Percentiles rank a stretch among this genome's conserved stretches.
These are phyloP conservation scores for Epinephelus fuscoguttatus DNA, from an alignment of 2,113 vertebrate genomes.

Conservation along the genomic window DNA sequence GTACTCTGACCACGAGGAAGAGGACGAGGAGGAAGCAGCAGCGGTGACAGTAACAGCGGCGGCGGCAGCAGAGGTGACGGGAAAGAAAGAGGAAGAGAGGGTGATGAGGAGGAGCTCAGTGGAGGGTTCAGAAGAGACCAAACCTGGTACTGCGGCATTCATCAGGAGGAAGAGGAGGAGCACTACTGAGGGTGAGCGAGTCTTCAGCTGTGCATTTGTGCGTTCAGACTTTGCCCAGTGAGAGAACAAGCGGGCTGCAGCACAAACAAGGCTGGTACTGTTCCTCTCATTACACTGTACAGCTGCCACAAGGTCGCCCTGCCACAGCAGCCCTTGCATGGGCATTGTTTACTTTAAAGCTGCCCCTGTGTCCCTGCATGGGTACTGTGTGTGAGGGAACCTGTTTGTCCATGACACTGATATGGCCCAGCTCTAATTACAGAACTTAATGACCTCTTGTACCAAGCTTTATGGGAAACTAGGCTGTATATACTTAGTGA, in stretches of 20 bases:
- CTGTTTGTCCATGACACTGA: constrained; percentile 71
- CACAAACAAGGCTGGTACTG: constrained; percentile 54
- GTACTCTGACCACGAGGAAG: constrained; percentile 94
- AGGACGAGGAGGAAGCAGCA: constrained; percentile 89
- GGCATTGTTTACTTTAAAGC: constrained; percentile 67
- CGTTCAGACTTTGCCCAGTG: constrained; percentile 15
- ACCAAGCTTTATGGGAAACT: constrained; percentile 36
- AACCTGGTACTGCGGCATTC: constrained; percentile 55
- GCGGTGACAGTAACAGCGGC: constrained; percentile 78
- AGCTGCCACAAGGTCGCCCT: constrained; percentile 59
- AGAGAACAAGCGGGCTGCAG: constrained; percentile 22
- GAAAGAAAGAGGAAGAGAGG: constrained; percentile 86
- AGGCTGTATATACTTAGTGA: constrained; percentile 2
- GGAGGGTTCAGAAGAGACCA: constrained; percentile 76
- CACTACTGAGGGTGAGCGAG: constrained; percentile 78
- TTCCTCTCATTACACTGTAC: constrained; percentile 40
- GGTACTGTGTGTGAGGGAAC: constrained; percentile 48
- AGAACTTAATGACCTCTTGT: constrained; percentile 45
- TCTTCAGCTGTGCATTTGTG: constrained; percentile 18
- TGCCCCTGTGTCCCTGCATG: constrained; percentile 28
- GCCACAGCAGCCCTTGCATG: constrained; percentile 45
- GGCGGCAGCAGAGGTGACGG: constrained; percentile 79
- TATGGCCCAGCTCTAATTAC: constrained; percentile 62
- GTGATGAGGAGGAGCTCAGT: constrained; percentile 72
- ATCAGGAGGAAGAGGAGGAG: constrained; percentile 80